Evolutionary conservation across 2,797 vertebrate genomes (phyloP).

Genomic region (Synaphobranchus kaupii): DNA sequence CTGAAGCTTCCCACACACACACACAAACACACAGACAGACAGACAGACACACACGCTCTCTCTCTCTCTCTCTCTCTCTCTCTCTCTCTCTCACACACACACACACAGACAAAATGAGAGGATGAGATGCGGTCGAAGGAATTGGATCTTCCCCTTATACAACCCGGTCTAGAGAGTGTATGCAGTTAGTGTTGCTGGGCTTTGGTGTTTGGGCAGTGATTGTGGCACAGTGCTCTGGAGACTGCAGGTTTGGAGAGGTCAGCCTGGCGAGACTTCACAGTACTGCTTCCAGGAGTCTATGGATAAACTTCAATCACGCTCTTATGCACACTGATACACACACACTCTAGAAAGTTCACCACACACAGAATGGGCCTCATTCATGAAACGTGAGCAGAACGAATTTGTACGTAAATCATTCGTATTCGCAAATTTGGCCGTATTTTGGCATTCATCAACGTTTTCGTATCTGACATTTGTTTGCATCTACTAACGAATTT

Average conservation of each 20-base stretch:
- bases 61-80: no score
- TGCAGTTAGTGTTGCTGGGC: background rate
- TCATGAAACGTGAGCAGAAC: no score
- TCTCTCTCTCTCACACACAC: background rate
- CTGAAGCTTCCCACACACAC: background rate
- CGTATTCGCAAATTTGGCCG: no score
- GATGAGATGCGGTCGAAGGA: background rate
- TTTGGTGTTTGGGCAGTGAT: background rate
- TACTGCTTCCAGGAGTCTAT: conserved; percentile 40
- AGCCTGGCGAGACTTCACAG: conserved; percentile 36
- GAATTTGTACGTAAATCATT: no score
- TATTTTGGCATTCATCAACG: no score
- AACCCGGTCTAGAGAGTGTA: no score
- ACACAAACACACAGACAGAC: background rate
- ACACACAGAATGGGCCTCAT: background rate
- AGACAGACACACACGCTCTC: background rate
- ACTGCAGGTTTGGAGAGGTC: background rate
- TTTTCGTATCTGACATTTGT: no score
- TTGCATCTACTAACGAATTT: no score
- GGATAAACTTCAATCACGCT: background rate
- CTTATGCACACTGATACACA: background rate
- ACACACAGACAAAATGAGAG: background rate
- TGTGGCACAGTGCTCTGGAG: conserved; percentile 11
- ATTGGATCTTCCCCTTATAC: background rate
- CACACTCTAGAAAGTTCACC: background rate